Conservation (phyloP, 2,797 vertebrate genomes). For the Sebastiscus albofasciatus region DNA sequence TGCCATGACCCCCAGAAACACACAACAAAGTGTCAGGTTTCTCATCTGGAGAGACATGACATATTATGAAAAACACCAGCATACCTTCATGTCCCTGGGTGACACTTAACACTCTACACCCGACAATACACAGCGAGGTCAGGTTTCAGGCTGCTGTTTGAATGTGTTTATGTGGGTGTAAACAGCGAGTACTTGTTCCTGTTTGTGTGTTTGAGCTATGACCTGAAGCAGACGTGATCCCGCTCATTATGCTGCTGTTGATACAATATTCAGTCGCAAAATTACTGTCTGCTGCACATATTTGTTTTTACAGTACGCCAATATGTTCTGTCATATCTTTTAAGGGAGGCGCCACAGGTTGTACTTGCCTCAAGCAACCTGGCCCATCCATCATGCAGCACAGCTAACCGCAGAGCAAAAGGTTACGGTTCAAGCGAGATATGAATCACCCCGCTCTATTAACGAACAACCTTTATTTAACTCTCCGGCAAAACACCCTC, state of each 20-base stretch:
- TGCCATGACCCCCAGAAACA: constrained; percentile 62
- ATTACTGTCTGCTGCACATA: background rate
- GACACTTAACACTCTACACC: constrained; percentile 25
- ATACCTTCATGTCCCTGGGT: constrained; percentile 28
- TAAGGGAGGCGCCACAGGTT: background rate
- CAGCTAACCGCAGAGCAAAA: constrained; percentile 15
- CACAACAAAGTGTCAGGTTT: constrained; percentile 58
- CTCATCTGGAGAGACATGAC: constrained; percentile 32
- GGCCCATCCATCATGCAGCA: constrained; percentile 25
- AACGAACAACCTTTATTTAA: constrained; percentile 74
- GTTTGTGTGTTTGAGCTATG: background rate
- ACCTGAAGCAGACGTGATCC: background rate
- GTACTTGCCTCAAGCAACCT: background rate
- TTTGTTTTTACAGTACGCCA: constrained; percentile 17
- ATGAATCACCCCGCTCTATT: constrained; percentile 60
- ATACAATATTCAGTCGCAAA: background rate
- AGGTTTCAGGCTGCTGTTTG: constrained; percentile 31
- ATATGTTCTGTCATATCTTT: background rate
- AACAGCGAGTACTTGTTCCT: background rate
- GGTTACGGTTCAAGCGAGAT: constrained; percentile 45
- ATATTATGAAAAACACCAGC: constrained; percentile 35
- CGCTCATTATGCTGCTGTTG: background rate
- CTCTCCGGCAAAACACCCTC: constrained; percentile 58
- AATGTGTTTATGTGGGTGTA: constrained; percentile 2
- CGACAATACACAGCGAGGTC: constrained; percentile 3